phyloP scores from a whole-genome alignment of 2,797 vertebrate species.

The Danio jaintianensis region DNA sequence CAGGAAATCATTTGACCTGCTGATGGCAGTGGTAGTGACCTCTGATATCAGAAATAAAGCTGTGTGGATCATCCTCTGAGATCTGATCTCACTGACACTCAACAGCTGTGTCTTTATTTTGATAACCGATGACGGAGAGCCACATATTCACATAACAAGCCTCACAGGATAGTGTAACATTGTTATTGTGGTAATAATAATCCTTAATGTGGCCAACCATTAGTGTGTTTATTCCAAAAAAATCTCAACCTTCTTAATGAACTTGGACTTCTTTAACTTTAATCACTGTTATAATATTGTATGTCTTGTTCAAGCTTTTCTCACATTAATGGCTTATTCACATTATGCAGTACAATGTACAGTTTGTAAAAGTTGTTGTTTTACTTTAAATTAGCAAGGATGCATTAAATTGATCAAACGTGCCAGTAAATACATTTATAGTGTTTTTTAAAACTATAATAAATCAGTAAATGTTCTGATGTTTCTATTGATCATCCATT shows the following conservation, averaged over 20 bases:
- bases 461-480: too few relatives aligned
- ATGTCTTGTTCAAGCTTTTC: background rate
- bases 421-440: too few relatives aligned
- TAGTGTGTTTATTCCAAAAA: background rate
- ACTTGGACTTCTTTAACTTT: background rate
- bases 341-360: background rate
- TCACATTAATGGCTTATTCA: background rate
- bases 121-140: background rate
- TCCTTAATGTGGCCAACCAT: background rate
- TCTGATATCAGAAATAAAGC: constrained; percentile 8
- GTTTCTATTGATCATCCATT: too few relatives aligned
- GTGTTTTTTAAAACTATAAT: too few relatives aligned
- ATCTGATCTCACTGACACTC: constrained; percentile 3
- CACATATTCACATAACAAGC: background rate
- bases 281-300: background rate
- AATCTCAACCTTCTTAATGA: background rate
- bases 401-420: too few relatives aligned
- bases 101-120: constrained; percentile 32
- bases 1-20: constrained; percentile 16
- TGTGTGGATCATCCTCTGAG: constrained; percentile 30
- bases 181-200: background rate
- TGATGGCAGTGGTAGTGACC: background rate
- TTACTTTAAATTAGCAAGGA: too few relatives aligned
- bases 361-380: too few relatives aligned
- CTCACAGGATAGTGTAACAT: background rate